A percentile compares a stretch with the other conserved stretches of the same genome.
These are phyloP conservation scores for Brienomyrus brachyistius DNA, from an alignment of 2,113 vertebrate species.

Conservation along the genomic window DNA sequence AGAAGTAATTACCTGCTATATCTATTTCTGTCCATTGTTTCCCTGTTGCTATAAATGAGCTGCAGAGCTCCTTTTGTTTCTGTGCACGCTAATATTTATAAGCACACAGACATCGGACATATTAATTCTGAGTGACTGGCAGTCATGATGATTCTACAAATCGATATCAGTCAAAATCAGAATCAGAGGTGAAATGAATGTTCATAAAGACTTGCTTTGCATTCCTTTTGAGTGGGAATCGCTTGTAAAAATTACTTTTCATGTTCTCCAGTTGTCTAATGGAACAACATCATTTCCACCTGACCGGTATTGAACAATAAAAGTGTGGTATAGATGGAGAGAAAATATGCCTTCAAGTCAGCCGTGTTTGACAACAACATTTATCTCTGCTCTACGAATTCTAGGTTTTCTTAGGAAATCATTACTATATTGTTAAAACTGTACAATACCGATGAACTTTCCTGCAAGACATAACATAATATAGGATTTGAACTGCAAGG, in stretches of 20 bases:
- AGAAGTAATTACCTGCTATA: constrained; percentile 4
- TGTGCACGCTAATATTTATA: neutral
- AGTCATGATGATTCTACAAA: neutral
- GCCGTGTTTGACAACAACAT: neutral
- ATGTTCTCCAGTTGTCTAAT: neutral
- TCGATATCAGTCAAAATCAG: constrained; percentile 10
- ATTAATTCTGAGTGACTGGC: constrained; percentile 12
- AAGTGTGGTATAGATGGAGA: neutral
- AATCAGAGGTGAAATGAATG: constrained; percentile 1
- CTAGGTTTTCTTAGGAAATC: neutral
- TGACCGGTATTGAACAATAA: neutral
- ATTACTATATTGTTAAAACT: neutral
- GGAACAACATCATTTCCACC: neutral
- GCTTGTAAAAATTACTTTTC: neutral
- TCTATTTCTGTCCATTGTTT: constrained; percentile 11
- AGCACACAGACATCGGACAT: neutral
- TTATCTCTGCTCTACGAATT: neutral
- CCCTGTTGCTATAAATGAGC: neutral
- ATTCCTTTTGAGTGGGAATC: neutral
- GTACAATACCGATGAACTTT: neutral
- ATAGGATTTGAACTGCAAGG: neutral
- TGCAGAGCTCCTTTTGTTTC: neutral
- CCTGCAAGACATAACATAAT: neutral
- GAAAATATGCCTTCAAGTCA: neutral
- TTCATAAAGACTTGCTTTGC: neutral